phyloP scores from a whole-genome alignment of 2,113 vertebrate genomes.

The Cyanoramphus novaezelandiae region DNA sequence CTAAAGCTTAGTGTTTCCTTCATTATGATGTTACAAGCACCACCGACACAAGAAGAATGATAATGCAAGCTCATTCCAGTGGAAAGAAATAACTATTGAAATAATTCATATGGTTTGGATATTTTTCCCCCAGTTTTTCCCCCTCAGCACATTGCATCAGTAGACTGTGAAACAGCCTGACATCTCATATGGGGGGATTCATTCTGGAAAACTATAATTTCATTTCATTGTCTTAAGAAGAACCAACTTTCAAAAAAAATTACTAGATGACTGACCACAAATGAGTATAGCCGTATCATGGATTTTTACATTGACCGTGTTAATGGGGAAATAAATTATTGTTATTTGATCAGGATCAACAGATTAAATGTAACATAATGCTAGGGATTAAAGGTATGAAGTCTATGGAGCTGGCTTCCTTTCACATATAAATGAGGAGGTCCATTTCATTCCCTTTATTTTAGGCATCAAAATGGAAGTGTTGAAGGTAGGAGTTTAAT shows the following conservation, averaged over 20 bases:
- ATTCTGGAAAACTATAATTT: rapidly evolving
- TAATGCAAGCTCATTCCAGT: neutral
- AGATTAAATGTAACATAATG: neutral
- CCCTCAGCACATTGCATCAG: neutral
- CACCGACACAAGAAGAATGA: neutral
- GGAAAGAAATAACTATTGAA: neutral
- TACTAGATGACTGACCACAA: neutral
- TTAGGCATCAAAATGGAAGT: neutral
- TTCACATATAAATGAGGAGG: neutral
- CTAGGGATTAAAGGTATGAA: neutral
- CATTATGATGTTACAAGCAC: neutral
- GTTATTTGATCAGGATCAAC: neutral
- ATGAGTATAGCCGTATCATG: neutral
- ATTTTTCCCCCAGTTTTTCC: neutral
- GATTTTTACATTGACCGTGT: neutral
- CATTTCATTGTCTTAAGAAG: neutral
- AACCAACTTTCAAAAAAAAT: neutral
- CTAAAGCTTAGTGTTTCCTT: neutral
- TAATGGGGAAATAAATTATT: neutral
- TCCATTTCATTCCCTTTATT: neutral
- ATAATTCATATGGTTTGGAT: neutral
- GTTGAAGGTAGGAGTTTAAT: neutral
- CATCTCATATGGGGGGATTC: neutral
- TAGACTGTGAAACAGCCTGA: neutral
- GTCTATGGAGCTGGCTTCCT: neutral